Base-by-base conservation (phyloP, 2,797 vertebrate species). In the Gymnocypris eckloni region DNA sequence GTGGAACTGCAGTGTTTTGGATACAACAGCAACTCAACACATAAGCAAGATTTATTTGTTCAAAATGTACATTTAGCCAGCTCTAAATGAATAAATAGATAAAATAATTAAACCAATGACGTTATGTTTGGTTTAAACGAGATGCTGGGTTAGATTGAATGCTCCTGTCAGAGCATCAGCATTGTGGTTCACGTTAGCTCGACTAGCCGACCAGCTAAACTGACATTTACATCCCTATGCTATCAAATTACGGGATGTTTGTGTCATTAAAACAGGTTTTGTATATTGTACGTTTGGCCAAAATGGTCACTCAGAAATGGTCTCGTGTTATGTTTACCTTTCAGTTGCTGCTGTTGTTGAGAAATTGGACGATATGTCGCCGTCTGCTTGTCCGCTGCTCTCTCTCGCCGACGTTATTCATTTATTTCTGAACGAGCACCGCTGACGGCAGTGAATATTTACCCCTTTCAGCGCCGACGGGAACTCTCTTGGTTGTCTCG, bases 181-280 rank as follows among this genome's bases (percentile, higher is more conserved):
- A 48, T 16, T 72, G 56, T 41, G 70, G 77, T 75, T 81, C 75
- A 79, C 84, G 77, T 81, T 86, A 86, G 84, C 84, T 75, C 41
- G 56, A 81, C 69, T 86, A 86, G 84, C 84, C 84, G 28, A 81
- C 70, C 8, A 18, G 84, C 84, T 86, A 86, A 86, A 50, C 22
- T 81, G 78, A 81, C 84, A 86, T n/a, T 41, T 73, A 70, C 61
- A 84, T 54, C 33, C 20, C 9, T 16, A 69, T 20, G 16, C n/a
- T 61, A 67, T 61, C 50, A 79, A 45, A 79, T 33, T 6, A 78
- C 73, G 20, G 77, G 20, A 43, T 4, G 48, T 45, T 79, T 79
- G 5, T 59, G 52, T 59, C n/a, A 52, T 71, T 37, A 85, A 61
- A 33, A 85, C 7, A 61, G 7, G 25, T 28, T 1, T 18, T 39